A percentile compares a stretch with the other conserved stretches of the same genome.
These are phyloP conservation scores for Datnioides undecimradiatus DNA, from an alignment of 2,113 vertebrate genomes.

Conservation along the genomic window DNA sequence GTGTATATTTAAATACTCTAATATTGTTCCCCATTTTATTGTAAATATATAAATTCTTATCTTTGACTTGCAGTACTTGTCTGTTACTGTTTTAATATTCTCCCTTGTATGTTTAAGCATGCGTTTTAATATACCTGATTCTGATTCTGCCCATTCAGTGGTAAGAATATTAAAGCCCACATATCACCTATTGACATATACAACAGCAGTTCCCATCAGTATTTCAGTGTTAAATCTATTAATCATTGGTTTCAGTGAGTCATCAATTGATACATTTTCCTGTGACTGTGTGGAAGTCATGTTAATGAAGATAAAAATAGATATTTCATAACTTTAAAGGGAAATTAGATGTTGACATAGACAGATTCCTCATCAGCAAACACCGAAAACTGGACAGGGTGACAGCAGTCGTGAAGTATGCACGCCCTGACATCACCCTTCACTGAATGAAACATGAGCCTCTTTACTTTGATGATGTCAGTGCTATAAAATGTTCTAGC, in stretches of 20 bases:
- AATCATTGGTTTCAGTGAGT: conserved; percentile 26
- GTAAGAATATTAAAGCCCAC: neutral
- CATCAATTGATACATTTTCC: neutral
- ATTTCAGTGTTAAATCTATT: neutral
- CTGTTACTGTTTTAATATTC: too few relatives aligned
- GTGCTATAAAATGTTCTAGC: neutral
- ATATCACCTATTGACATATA: neutral
- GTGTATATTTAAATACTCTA: too few relatives aligned
- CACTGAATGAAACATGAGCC: neutral
- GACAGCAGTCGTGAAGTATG: neutral
- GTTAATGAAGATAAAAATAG: neutral
- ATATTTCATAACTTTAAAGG: conserved; percentile 1
- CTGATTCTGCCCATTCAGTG: neutral
- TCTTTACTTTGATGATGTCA: conserved; percentile 28
- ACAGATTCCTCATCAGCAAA: neutral
- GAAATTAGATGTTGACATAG: neutral
- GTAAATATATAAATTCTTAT: too few relatives aligned
- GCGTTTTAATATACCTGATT: too few relatives aligned
- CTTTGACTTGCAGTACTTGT: too few relatives aligned
- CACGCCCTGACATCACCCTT: conserved; percentile 2
- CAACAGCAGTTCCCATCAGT: neutral
- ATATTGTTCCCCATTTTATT: too few relatives aligned
- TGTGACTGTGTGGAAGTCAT: neutral
- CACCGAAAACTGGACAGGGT: neutral
- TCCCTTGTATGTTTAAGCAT: too few relatives aligned